A percentile compares a stretch with the other conserved stretches of the same genome.
Conservation (phyloP, 2,113 vertebrate species). For the human (Homo sapiens) region GRCh38 chrX:55011501-55012000, state of each 20-base stretch:
- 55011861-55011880: background rate
- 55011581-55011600: background rate
- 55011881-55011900: background rate
- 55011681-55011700: background rate
- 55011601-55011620: background rate
- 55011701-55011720: background rate
- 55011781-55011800: background rate
- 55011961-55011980: background rate
- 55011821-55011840: background rate
- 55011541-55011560: background rate
- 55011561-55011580: background rate
- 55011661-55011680: background rate
- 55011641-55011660: background rate
- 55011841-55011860: slow-evolving; percentile 1
- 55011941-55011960: slow-evolving; percentile 33
- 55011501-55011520: background rate
- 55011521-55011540: background rate
- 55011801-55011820: background rate
- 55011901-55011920: background rate
- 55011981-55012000: background rate
- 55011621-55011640: slow-evolving; percentile 6
- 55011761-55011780: slow-evolving; percentile 27
- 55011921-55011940: slow-evolving; percentile 36
- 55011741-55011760: background rate
- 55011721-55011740: background rate